Conservation (phyloP, 2,888 invertebrate genomes). For the Spicauda simplicius region DNA sequence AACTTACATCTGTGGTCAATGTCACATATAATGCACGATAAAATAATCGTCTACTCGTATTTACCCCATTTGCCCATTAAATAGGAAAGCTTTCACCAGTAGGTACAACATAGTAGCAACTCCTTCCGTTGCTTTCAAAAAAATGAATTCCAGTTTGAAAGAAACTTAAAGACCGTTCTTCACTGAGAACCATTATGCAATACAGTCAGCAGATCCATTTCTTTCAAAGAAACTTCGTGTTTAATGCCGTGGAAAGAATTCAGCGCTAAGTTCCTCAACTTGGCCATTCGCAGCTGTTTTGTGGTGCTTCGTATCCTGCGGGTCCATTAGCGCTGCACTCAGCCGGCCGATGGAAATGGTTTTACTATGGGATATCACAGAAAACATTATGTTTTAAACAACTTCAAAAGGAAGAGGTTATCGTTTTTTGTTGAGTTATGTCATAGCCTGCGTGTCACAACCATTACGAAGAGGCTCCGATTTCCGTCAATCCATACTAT, state of each 20-base stretch:
- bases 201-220: constrained; percentile 28
- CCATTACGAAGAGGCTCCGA: too few species aligned
- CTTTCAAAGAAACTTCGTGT: constrained; percentile 29
- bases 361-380: background rate
- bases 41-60: too few species aligned
- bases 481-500: too few species aligned
- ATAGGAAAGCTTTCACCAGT: background rate
- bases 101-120: background rate
- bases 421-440: too few species aligned
- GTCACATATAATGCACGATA: too few species aligned
- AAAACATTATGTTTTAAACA: too few species aligned
- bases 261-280: constrained; percentile 27
- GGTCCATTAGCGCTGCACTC: constrained; percentile 25
- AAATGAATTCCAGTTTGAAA: constrained; percentile 21
- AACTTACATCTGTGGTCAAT: too few species aligned
- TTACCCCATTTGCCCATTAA: too few species aligned
- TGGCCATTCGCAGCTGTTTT: constrained; percentile 23
- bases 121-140: background rate
- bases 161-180: constrained; percentile 26
- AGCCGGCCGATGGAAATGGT: constrained; percentile 10
- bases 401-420: too few species aligned
- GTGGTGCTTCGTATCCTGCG: constrained; percentile 11
- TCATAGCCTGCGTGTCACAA: too few species aligned
- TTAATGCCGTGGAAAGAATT: constrained; percentile 30
- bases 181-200: constrained; percentile 21